Evolutionary conservation across 2,113 vertebrate genomes (phyloP).

Genomic region (Spizaetus ornatus): DNA sequence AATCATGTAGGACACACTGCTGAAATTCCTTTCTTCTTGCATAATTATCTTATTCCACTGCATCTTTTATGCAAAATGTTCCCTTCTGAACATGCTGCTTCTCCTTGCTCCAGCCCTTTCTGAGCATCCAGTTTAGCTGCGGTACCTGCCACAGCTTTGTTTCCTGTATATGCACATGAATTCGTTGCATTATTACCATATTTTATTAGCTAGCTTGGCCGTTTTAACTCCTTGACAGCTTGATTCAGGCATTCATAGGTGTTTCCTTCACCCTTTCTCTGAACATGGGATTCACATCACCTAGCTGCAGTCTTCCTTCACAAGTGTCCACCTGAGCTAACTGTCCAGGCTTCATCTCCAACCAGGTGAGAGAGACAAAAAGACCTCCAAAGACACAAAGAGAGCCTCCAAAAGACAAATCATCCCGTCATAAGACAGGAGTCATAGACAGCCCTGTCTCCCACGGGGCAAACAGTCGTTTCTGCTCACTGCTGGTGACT

Average conservation of each 20-base stretch:
- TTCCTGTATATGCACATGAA: not conserved
- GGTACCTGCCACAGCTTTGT: not conserved
- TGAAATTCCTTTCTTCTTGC: not conserved
- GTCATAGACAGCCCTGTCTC: not conserved
- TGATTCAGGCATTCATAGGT: not conserved
- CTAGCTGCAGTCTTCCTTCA: not conserved
- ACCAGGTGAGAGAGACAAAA: not conserved
- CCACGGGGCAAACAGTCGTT: not conserved
- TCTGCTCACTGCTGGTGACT: not conserved
- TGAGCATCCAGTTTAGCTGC: not conserved
- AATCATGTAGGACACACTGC: not conserved
- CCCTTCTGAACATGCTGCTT: not conserved
- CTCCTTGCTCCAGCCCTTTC: not conserved
- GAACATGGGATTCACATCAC: not conserved
- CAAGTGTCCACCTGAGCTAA: not conserved
- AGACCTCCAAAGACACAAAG: not conserved
- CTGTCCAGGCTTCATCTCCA: not conserved
- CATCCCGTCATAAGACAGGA: not conserved
- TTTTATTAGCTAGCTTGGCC: not conserved
- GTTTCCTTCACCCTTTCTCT: not conserved
- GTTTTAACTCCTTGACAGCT: not conserved
- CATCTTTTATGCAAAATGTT: not conserved
- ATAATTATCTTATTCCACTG: not conserved
- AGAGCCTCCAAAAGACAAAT: not conserved
- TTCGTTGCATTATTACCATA: accelerated